phyloP scores from a whole-genome alignment of 2,113 vertebrate genomes.

The Spea bombifrons region DNA sequence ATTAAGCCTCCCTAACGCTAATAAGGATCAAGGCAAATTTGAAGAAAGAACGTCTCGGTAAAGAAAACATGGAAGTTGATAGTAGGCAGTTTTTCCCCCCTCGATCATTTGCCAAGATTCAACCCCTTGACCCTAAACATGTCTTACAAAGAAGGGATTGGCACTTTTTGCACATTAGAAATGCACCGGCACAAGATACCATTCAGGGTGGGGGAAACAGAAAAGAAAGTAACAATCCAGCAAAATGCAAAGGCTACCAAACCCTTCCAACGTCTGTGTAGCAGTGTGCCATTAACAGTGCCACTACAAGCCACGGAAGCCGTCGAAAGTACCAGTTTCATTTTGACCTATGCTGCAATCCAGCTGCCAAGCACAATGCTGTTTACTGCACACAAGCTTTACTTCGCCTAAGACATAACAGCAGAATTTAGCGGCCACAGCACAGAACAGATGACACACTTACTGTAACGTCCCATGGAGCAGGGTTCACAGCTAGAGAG shows the following conservation, averaged over 20 bases:
- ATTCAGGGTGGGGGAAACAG: constrained; percentile 74
- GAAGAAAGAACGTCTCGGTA: constrained; percentile 72
- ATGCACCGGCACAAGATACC: constrained; percentile 71
- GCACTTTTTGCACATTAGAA: constrained; percentile 79
- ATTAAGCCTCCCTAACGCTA: constrained; percentile 74
- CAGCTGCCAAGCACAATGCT: constrained; percentile 60
- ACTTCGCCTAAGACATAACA: constrained; percentile 63
- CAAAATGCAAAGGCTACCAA: constrained; percentile 71
- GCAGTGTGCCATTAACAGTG: constrained; percentile 66
- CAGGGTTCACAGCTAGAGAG: constrained; percentile 87
- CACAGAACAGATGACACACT: constrained; percentile 93
- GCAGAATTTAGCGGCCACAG: constrained; percentile 73
- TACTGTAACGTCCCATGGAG: constrained; percentile 98
- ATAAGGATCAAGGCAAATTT: constrained; percentile 74
- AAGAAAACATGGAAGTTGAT: constrained; percentile 77
- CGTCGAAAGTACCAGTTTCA: constrained; percentile 60
- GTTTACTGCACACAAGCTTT: constrained; percentile 62
- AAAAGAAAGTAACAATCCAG: constrained; percentile 76
- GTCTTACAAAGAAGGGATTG: constrained; percentile 71
- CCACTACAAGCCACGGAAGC: constrained; percentile 63
- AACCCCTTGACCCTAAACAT: constrained; percentile 74
- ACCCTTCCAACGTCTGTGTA: constrained; percentile 66
- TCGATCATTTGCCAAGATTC: constrained; percentile 78
- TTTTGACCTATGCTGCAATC: constrained; percentile 56
- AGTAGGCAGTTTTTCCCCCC: constrained; percentile 75